Base-by-base conservation (phyloP, 2,888 invertebrate genomes). In the Cartodere bifasciata region DNA sequence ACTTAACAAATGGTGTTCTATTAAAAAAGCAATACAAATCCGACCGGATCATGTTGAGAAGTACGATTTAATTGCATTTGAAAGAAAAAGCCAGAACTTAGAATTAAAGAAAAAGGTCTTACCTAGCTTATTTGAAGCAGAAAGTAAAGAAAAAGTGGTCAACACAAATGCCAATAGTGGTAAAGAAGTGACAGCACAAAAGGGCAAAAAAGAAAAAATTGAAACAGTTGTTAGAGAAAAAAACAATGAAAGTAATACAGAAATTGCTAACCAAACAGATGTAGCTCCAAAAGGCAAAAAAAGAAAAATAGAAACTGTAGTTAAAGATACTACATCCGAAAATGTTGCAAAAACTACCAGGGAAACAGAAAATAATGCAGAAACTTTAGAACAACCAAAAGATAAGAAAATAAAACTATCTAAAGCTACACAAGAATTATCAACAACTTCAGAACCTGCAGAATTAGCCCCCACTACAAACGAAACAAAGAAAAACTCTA, bases 1-100 rank as follows among this genome's bases (percentile, higher is more conserved):
- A 58, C 63, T 98, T 5, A 97, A 98, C 48, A 75, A 77, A 46
- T 98, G 97, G 98, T 90, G 83, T 44, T 87, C 92, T 0, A 60
- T 95, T 3, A 92, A 88, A 60, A 88, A 81, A 61, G 70, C 87
- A 1, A 69, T 80, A n/a, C 79, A 80, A 50, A 72, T 79, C 46
- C 68, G 82, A 16, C 73, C 84, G 0, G 77, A 80, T 4, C 65
- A 79, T 32, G 74, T 78, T 9, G 95, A 97, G 61, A 67, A 68
- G 38, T 75, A 76, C 32, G 94, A 95, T 37, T 70, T 79, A 7
- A 72, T 73, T 36, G 71, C 75, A 0, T 97, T 79, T 60, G 59
- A 68, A 40, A 70, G 72, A 44, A 88, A 83, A 55, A 77, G 79
- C 0, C 64, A 67, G 15, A 84, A 91, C 56, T 57, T 69, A 10